Percentiles rank a stretch among this genome's conserved stretches.
Evolutionary conservation across 2,888 invertebrate species (phyloP).

Genomic region (Tortrix viridana): DNA sequence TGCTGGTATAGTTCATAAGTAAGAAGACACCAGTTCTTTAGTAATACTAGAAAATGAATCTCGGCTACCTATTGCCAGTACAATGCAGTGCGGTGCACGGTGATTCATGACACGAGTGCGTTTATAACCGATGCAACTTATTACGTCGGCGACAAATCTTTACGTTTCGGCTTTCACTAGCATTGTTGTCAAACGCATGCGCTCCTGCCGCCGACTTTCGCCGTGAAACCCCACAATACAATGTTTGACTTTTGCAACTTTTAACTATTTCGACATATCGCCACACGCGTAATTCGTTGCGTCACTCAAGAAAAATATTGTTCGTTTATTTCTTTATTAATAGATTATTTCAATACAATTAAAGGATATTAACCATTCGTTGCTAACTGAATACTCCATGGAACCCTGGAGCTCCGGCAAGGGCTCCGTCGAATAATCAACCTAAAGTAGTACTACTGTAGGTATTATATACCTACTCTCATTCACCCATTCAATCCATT

Average conservation of each 20-base stretch:
- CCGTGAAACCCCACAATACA: slow-evolving; percentile 50
- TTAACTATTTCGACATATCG: slow-evolving; percentile 43
- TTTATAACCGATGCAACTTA: slow-evolving; percentile 52
- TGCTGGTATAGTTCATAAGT: too few relatives aligned
- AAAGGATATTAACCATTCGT: slow-evolving; percentile 71
- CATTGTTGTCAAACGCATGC: slow-evolving; percentile 59
- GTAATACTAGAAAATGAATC: not conserved
- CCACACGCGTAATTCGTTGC: slow-evolving; percentile 43
- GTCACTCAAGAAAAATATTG: slow-evolving; percentile 10
- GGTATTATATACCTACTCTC: too few relatives aligned
- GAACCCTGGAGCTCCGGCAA: too few relatives aligned
- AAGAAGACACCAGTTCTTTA: too few relatives aligned
- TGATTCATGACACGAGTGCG: slow-evolving; percentile 44
- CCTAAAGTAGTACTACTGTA: too few relatives aligned
- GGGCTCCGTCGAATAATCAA: too few relatives aligned
- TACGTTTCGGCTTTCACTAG: slow-evolving; percentile 62
- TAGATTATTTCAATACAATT: slow-evolving; percentile 53
- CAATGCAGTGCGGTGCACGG: too few relatives aligned
- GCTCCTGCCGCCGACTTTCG: slow-evolving; percentile 57
- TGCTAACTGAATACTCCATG: too few relatives aligned
- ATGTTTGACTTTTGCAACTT: slow-evolving; percentile 56
- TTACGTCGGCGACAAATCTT: slow-evolving; percentile 54
- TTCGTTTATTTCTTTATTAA: slow-evolving; percentile 8
- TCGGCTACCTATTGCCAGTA: not conserved
- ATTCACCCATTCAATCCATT: too few relatives aligned